A percentile compares a stretch with the other conserved stretches of the same genome.
Evolutionary conservation across 2,113 vertebrate genomes (phyloP).

Genomic region (Pycnonotus jocosus): DNA sequence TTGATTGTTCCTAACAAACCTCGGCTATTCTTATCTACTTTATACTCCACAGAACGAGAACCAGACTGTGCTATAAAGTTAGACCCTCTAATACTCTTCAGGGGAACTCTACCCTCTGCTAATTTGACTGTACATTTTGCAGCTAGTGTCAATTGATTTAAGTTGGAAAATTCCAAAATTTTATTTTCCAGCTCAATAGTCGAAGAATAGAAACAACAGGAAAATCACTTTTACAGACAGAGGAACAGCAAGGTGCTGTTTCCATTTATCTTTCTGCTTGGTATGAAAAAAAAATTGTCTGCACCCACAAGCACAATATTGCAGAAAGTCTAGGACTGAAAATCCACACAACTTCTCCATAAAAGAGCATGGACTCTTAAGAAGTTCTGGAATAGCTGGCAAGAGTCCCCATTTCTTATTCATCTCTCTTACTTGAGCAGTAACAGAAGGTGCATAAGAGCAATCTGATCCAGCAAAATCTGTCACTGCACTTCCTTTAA

Average conservation of each 20-base stretch:
- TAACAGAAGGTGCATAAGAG: neutral
- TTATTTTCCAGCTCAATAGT: neutral
- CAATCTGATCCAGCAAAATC: neutral
- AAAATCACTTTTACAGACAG: neutral
- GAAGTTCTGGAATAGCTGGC: neutral
- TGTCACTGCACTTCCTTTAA: neutral
- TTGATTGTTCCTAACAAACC: neutral
- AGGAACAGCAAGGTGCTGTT: neutral
- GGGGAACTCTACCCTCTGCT: neutral
- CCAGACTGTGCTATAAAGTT: rapidly evolving
- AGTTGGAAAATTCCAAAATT: neutral
- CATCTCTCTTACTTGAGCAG: neutral
- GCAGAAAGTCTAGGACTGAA: neutral
- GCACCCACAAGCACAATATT: neutral
- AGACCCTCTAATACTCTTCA: neutral
- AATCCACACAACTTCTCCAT: neutral
- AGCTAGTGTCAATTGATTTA: neutral
- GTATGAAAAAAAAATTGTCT: neutral
- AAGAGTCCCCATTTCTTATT: neutral
- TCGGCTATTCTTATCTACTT: neutral
- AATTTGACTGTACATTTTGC: neutral
- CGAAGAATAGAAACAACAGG: neutral
- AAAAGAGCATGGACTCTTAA: neutral
- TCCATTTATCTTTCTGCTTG: neutral
- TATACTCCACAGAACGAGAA: neutral